A percentile compares a stretch with the other conserved stretches of the same genome.
Conservation (phyloP, 2,113 vertebrate genomes). For the Procavia capensis region DNA sequence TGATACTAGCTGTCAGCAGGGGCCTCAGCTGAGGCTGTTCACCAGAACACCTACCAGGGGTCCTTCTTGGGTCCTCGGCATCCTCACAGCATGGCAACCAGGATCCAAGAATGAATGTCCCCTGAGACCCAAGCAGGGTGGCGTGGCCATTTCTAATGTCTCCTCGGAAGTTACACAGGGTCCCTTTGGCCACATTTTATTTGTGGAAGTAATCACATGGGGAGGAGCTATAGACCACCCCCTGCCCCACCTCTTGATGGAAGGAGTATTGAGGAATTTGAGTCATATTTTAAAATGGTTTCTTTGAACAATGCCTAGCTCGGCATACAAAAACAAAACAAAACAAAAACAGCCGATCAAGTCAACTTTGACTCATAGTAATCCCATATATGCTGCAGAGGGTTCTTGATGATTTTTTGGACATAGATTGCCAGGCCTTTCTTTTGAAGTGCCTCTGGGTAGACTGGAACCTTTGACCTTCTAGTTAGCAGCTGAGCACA, state of each 20-base stretch:
- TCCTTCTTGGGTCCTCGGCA: background rate
- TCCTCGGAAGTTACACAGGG: background rate
- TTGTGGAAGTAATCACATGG: background rate
- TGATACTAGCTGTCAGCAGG: background rate
- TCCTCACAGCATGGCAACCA: background rate
- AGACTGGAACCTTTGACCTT: background rate
- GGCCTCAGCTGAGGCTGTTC: background rate
- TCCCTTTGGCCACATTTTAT: background rate
- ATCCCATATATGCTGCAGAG: background rate
- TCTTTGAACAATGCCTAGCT: background rate
- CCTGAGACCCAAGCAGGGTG: background rate
- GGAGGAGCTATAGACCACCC: background rate
- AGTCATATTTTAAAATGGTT: background rate
- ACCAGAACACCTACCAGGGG: rapidly evolving
- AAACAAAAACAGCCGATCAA: background rate
- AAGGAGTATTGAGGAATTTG: background rate
- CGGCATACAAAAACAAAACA: background rate
- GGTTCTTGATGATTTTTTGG: background rate
- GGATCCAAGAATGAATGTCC: background rate
- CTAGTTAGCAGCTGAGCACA: too few relatives aligned
- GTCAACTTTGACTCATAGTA: background rate
- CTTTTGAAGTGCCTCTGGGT: background rate
- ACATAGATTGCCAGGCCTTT: background rate
- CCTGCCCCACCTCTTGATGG: background rate
- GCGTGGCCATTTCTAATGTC: background rate